phyloP scores from a whole-genome alignment of 2,888 invertebrate species.

The Lamproptera curius region DNA sequence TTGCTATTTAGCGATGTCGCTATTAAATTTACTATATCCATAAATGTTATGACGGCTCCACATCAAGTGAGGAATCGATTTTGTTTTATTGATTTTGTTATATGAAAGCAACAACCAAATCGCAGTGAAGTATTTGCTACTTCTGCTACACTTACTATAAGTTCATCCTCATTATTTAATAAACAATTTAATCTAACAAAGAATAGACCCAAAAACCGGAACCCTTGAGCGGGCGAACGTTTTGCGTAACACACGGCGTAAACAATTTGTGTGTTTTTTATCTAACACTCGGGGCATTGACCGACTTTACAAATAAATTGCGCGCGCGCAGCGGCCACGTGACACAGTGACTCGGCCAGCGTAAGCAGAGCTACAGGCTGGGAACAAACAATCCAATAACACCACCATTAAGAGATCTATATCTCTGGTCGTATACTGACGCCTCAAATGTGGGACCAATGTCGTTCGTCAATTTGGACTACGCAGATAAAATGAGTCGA shows the following conservation, averaged over 20 bases:
- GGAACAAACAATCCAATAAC: no score
- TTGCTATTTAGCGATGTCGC: no score
- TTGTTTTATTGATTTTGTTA: no score
- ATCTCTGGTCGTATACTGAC: constrained; percentile 47
- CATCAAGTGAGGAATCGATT: no score
- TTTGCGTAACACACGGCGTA: constrained; percentile 71
- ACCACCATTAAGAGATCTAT: no score
- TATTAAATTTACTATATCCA: no score
- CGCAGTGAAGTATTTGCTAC: no score
- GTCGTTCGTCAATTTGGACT: constrained; percentile 53
- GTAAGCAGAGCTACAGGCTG: constrained; percentile 35
- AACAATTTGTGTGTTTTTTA: constrained; percentile 73
- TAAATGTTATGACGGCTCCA: no score
- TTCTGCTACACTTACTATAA: no score
- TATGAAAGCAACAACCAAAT: no score
- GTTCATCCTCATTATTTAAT: no score
- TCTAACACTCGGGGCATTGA: constrained; percentile 76
- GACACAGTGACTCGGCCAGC: constrained; percentile 60
- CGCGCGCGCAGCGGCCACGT: constrained; percentile 69
- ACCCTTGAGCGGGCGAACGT: constrained; percentile 32
- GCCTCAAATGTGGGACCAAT: constrained; percentile 66
- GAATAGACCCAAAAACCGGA: constrained; percentile 25
- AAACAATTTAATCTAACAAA: no score
- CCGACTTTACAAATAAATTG: constrained; percentile 73
- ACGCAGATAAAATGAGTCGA: constrained; percentile 48